Base-by-base conservation (phyloP, 2,113 vertebrate genomes). In the Puntigrus tetrazona region DNA sequence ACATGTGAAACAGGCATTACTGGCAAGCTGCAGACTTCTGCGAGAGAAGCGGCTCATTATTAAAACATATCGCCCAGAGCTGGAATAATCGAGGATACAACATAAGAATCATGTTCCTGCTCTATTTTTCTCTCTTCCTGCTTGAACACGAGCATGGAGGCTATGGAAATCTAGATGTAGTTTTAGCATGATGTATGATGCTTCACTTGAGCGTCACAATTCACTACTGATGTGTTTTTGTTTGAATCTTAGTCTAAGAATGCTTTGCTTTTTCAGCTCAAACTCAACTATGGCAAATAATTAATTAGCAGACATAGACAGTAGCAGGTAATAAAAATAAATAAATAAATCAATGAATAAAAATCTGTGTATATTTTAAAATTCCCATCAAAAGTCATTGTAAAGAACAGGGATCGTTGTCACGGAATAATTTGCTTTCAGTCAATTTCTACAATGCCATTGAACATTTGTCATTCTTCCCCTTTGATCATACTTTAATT, bases 51-150 rank as follows among this genome's bases (percentile, higher is more conserved):
- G 88, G 88, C 91, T 94, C 93, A 94, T 95, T 93, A 95, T 93
- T 94, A 94, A 94, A 95, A 94, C 92, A 95, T 94, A 91, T 92
- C 87, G 92, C 93, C 92, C 89, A 91, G 87, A 94, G 93, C 92
- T 83, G 92, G 92, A 93, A 93, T 92, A 89, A 93, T 90, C 88
- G 91, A 92, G 93, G 90, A 90, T 84, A 85, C 85, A 90, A 90
- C 90, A 88, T 88, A 86, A 88, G 84, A 80, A 75, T 91, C 87
- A 50, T 70, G 70, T 55, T 84, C n/a, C 86, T 90, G 14, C 14
- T 50, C n/a, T 77, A 47, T 38, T 65, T 72, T 55, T 82, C 84
- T 87, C 84, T 86, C 86, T 87, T 89, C 82, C 38, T 25, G 10
- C 45, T 34, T 78, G 67, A 67, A 57, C 81, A 75, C 86, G 38